Evolutionary conservation across 2,888 invertebrate genomes (phyloP).

Genomic region (Aphrophora alni): DNA sequence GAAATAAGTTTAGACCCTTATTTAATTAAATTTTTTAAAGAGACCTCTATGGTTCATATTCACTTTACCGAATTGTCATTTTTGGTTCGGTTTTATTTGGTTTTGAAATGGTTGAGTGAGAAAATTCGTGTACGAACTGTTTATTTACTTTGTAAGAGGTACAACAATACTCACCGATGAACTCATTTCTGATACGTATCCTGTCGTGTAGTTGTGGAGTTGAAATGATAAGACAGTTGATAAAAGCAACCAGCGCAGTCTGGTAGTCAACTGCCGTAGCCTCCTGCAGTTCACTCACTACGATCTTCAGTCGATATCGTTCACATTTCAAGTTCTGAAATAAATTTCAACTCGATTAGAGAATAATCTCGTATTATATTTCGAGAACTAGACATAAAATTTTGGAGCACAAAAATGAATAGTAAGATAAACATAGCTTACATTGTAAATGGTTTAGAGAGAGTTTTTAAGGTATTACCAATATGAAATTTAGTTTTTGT

Average conservation of each 20-base stretch:
- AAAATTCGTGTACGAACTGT: too few relatives aligned
- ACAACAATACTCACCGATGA: conserved; percentile 89
- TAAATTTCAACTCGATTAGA: conserved; percentile 42
- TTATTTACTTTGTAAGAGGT: too few relatives aligned
- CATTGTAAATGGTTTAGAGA: too few relatives aligned
- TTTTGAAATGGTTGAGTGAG: too few relatives aligned
- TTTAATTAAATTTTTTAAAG: too few relatives aligned
- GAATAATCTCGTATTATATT: background rate
- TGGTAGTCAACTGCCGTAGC: conserved; percentile 83
- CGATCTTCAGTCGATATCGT: conserved; percentile 86
- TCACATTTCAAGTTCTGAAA: conserved; percentile 81
- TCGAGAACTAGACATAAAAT: background rate
- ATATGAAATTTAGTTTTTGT: too few relatives aligned
- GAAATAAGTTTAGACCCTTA: too few relatives aligned
- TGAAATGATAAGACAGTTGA: conserved; percentile 95
- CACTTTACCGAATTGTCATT: too few relatives aligned
- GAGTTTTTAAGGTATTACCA: too few relatives aligned
- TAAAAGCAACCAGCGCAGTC: conserved; percentile 89
- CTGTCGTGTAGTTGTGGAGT: conserved; percentile 86
- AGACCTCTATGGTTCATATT: too few relatives aligned
- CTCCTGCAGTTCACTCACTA: conserved; percentile 86
- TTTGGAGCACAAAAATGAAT: background rate
- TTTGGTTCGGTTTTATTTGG: too few relatives aligned
- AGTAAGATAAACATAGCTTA: background rate
- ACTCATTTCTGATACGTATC: conserved; percentile 89